Conservation (phyloP, 2,113 vertebrate species). For the Corvus hawaiiensis region DNA sequence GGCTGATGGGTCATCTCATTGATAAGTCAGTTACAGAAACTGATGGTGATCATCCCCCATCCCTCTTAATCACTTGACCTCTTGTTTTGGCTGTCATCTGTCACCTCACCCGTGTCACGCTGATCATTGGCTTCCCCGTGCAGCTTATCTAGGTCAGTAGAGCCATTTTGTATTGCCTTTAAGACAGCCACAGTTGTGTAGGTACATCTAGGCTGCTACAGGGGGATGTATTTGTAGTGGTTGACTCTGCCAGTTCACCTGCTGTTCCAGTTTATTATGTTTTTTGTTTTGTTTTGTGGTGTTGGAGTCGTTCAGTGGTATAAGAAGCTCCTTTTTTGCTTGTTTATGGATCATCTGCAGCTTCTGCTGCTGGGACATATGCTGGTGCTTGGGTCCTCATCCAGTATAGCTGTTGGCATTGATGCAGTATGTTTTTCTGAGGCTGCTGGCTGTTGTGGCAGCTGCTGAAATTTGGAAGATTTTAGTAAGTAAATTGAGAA, state of each 20-base stretch:
- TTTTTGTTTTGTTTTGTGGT: not conserved
- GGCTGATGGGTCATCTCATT: not conserved
- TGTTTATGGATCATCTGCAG: not conserved
- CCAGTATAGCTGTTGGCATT: not conserved
- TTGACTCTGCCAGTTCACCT: not conserved
- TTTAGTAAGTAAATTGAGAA: not conserved
- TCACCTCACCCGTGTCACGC: rapidly evolving
- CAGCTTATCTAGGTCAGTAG: not conserved
- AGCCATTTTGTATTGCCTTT: not conserved
- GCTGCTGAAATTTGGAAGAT: not conserved
- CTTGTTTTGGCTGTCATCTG: not conserved
- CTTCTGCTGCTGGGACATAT: not conserved
- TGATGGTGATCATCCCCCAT: not conserved
- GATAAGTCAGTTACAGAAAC: not conserved
- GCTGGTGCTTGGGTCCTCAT: not conserved
- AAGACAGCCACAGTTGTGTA: not conserved
- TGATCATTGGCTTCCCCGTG: not conserved
- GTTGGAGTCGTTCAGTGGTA: not conserved
- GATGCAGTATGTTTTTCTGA: not conserved
- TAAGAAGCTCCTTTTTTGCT: not conserved
- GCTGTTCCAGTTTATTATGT: not conserved
- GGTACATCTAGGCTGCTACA: not conserved
- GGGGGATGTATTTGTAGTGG: not conserved
- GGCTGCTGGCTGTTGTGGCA: not conserved
- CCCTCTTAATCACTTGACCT: not conserved